Conservation (phyloP, 2,888 invertebrate species). For the Spilosoma lubricipeda region DNA sequence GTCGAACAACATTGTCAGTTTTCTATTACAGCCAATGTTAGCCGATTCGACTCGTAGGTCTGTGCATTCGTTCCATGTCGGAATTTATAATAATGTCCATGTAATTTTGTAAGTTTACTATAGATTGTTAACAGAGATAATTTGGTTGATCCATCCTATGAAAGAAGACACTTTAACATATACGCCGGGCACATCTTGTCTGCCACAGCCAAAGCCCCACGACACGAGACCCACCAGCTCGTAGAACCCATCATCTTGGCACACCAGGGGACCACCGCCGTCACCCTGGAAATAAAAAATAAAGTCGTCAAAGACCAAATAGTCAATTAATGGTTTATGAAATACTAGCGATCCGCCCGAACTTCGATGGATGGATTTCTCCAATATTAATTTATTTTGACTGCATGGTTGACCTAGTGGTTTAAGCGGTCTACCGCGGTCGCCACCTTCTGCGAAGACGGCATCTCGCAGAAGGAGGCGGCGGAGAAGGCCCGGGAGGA, state of each 20-base stretch:
- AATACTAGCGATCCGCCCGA: no score
- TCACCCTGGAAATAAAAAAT: slow-evolving; percentile 89
- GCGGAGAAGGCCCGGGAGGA: no score
- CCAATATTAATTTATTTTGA: no score
- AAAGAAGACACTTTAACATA: slow-evolving; percentile 98
- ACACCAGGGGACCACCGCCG: slow-evolving; percentile 97
- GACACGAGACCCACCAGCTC: slow-evolving; percentile 97
- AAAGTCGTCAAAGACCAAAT: neutral
- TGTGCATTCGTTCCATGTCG: slow-evolving; percentile 7
- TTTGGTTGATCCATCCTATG: slow-evolving; percentile 99
- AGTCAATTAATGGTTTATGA: neutral
- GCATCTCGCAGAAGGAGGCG: no score
- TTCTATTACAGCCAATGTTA: slow-evolving; percentile 3
- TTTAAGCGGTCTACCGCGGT: no score
- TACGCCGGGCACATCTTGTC: slow-evolving; percentile 97
- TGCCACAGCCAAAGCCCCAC: slow-evolving; percentile 98
- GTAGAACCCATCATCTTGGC: slow-evolving; percentile 96
- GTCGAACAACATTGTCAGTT: slow-evolving; percentile 10
- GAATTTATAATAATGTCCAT: slow-evolving; percentile 24
- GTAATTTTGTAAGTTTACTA: slow-evolving; percentile 67
- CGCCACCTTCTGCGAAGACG: no score
- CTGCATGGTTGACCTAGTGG: no score
- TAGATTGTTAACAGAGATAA: slow-evolving; percentile 97
- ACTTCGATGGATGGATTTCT: no score
- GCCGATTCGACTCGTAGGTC: slow-evolving; percentile 6